Percentiles rank a stretch among this genome's conserved stretches.
These are phyloP conservation scores for Cinclus mexicanus DNA, from an alignment of 2,113 vertebrate genomes.

Conservation along the genomic window DNA sequence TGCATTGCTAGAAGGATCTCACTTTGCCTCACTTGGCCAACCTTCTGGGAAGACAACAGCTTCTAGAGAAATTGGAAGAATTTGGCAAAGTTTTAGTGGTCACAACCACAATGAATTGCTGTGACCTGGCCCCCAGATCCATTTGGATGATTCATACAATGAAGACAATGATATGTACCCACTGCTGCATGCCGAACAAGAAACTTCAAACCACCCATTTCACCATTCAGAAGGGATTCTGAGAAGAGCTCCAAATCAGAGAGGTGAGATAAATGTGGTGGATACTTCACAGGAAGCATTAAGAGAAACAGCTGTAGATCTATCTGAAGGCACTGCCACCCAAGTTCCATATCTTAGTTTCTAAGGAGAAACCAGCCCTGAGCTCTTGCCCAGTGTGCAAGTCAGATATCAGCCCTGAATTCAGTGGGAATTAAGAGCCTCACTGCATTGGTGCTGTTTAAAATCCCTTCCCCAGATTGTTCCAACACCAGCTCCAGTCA, in stretches of 20 bases:
- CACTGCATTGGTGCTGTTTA: background rate
- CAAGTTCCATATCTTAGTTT: background rate
- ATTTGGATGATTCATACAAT: background rate
- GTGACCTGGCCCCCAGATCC: background rate
- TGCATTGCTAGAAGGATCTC: background rate
- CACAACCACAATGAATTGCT: background rate
- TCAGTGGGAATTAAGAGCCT: background rate
- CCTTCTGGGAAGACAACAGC: background rate
- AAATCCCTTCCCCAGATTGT: background rate
- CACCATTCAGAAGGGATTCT: background rate
- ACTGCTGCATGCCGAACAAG: background rate
- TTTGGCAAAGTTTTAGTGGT: background rate
- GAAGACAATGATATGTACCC: background rate
- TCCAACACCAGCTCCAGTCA: background rate
- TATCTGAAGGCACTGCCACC: background rate
- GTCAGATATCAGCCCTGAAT: background rate
- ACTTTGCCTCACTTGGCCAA: background rate
- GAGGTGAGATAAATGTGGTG: background rate
- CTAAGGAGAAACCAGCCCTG: background rate
- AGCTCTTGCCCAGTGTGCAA: background rate
- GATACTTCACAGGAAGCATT: background rate
- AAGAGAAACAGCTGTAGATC: background rate
- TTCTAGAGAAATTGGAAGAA: background rate
- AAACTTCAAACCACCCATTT: background rate
- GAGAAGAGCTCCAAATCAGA: background rate